Conservation (phyloP, 2,113 vertebrate species). For the Ameiurus melas region DNA sequence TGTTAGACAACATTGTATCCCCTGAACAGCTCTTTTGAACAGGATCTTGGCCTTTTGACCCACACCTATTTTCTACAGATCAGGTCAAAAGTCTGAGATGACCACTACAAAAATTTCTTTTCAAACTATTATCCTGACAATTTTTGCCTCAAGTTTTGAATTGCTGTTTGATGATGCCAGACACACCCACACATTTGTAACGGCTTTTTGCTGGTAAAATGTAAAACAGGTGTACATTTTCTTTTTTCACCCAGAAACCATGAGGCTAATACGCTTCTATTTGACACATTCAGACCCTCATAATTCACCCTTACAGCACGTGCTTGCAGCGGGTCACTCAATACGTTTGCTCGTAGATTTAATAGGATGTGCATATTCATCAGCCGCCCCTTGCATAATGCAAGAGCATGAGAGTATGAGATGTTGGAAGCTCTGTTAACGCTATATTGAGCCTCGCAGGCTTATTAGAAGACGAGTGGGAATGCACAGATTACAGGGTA, state of each 20-base stretch:
- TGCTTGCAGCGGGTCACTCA: neutral
- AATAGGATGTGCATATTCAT: constrained; percentile 33
- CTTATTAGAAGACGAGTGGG: constrained; percentile 25
- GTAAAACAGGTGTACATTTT: neutral
- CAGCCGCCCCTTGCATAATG: constrained; percentile 29
- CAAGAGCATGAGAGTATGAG: constrained; percentile 17
- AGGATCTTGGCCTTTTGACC: neutral
- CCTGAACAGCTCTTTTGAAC: neutral
- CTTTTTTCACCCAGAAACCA: neutral
- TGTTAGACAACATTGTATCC: too few relatives aligned
- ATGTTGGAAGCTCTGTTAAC: neutral
- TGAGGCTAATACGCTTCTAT: neutral
- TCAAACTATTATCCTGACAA: neutral
- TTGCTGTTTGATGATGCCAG: neutral
- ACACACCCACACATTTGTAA: neutral
- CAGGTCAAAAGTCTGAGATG: neutral
- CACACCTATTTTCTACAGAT: neutral
- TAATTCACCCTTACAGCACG: too few relatives aligned
- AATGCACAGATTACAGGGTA: constrained; percentile 24
- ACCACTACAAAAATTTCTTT: neutral
- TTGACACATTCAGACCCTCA: neutral
- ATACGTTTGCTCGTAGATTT: neutral
- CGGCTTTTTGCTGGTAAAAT: neutral
- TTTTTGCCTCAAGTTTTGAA: neutral
- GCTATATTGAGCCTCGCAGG: constrained; percentile 3